Base-by-base conservation (phyloP, 1,140 invertebrate species). In the Anastatus disparis region DNA sequence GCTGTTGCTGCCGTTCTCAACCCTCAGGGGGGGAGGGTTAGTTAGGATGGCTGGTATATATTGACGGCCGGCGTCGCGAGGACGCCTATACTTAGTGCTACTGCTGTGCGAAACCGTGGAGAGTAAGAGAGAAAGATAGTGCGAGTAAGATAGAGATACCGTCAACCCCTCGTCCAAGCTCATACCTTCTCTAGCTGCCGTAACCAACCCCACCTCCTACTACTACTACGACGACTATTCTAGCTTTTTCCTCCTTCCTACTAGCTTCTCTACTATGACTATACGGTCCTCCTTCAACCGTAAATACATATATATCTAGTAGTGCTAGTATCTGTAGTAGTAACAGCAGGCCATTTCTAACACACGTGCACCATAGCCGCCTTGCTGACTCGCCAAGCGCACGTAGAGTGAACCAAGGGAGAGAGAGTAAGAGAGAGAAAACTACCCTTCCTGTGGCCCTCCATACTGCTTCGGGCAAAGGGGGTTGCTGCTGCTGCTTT, bases 11-110 rank as follows among this genome's bases (percentile, higher is more conserved):
- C n/a, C n/a, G n/a, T n/a, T n/a, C n/a, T 62, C 75, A 68, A 75
- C 73, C 78, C 77, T 77, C 77, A 70, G 76, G 79, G 80, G 82
- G n/a, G n/a, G n/a, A n/a, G n/a, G 83, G 82, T 85, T 85, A 85
- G 84, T 84, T 84, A 85, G 83, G 82, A n/a, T n/a, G n/a, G 82
- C 82, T 84, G 83, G 82, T 85, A 84, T 84, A n/a, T n/a, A 85
- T 85, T 81, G 83, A 84, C 84, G 83, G 82, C 81, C 81, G 83
- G 82, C 82, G 84, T 85, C 84, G 83, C 84, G 82, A 85, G 84
- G 83, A 84, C 82, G 83, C 82, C 82, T 84, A 84, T 84, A 84
- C 83, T 85, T 85, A 84, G 84, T 83, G 81, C 63, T 46, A 31
- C 38, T 55, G 52, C 78, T 27, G 8, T n/a, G 13, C 78, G 81